phyloP scores from a whole-genome alignment of 1,140 invertebrate genomes.

The Magallana ariakensis region DNA sequence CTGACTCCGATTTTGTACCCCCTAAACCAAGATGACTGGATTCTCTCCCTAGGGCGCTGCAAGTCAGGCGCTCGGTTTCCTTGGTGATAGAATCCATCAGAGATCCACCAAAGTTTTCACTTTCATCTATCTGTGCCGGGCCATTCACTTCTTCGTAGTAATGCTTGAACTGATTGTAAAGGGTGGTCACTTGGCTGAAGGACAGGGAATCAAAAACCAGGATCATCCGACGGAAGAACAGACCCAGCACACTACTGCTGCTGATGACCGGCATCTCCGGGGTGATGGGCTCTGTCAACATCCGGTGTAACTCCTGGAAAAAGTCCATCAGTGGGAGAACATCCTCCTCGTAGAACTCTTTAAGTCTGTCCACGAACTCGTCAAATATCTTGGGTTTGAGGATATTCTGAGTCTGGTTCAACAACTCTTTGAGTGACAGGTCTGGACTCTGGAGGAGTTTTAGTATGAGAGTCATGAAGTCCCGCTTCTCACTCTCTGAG shows the following conservation, averaged over 20 bases:
- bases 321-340: slow-evolving; percentile 85
- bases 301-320: slow-evolving; percentile 81
- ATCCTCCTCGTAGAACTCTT: slow-evolving; percentile 81
- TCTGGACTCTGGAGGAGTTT: slow-evolving; percentile 82
- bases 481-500: slow-evolving; percentile 71
- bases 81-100: slow-evolving; percentile 67
- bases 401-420: slow-evolving; percentile 82
- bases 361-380: slow-evolving; percentile 77
- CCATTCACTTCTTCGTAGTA: slow-evolving; percentile 66
- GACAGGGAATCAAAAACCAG: slow-evolving; percentile 89
- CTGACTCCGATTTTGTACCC: slow-evolving; percentile 19
- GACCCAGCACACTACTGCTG: slow-evolving; percentile 74
- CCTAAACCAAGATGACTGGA: slow-evolving; percentile 53
- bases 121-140: slow-evolving; percentile 55
- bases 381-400: slow-evolving; percentile 77
- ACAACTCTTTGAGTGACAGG: slow-evolving; percentile 83
- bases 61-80: slow-evolving; percentile 60
- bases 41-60: slow-evolving; percentile 60
- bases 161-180: slow-evolving; percentile 67
- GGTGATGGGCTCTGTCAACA: slow-evolving; percentile 79
- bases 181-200: slow-evolving; percentile 86
- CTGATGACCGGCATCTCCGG: slow-evolving; percentile 49
- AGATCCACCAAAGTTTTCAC: slow-evolving; percentile 62
- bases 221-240: slow-evolving; percentile 89
- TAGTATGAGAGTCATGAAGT: slow-evolving; percentile 75